phyloP scores from a whole-genome alignment of 2,888 invertebrate species.

The Rhingia campestris region DNA sequence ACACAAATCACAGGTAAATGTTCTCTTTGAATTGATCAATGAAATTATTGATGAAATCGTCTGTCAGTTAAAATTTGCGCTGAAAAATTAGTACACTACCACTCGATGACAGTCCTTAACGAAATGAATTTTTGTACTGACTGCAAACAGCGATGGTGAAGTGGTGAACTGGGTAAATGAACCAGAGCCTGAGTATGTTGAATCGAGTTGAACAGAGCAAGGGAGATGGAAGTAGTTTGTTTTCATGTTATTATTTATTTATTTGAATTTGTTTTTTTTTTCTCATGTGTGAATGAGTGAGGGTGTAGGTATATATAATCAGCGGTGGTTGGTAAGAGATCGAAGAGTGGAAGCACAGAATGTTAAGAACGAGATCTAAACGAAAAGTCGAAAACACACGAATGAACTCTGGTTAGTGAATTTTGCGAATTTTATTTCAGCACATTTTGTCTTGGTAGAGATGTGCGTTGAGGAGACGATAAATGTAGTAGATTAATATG shows the following conservation, averaged over 20 bases:
- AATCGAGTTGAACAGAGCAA: constrained; percentile 24
- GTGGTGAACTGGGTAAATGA: constrained; percentile 30
- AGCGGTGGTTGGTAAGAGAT: not conserved
- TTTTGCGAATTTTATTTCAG: too few relatives aligned
- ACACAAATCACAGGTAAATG: constrained; percentile 40
- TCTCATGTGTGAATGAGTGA: not conserved
- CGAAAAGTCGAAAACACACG: too few relatives aligned
- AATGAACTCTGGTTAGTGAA: too few relatives aligned
- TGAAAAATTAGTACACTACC: constrained; percentile 7
- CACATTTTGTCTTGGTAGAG: too few relatives aligned
- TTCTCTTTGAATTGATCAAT: not conserved
- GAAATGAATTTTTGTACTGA: constrained; percentile 50
- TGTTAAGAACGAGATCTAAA: too few relatives aligned
- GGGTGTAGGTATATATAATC: not conserved
- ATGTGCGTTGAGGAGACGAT: too few relatives aligned
- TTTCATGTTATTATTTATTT: constrained; percentile 42
- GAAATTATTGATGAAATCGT: constrained; percentile 17
- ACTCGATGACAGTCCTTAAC: constrained; percentile 10
- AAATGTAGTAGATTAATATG: too few relatives aligned
- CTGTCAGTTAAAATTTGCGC: constrained; percentile 24
- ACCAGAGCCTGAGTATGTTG: not conserved
- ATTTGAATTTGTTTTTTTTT: constrained; percentile 5
- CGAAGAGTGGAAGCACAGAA: too few relatives aligned
- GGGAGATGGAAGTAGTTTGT: constrained; percentile 35
- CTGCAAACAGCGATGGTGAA: constrained; percentile 14